phyloP scores from a whole-genome alignment of 92 coral and sea anemone species.

The Parazoanthus darwini region DNA sequence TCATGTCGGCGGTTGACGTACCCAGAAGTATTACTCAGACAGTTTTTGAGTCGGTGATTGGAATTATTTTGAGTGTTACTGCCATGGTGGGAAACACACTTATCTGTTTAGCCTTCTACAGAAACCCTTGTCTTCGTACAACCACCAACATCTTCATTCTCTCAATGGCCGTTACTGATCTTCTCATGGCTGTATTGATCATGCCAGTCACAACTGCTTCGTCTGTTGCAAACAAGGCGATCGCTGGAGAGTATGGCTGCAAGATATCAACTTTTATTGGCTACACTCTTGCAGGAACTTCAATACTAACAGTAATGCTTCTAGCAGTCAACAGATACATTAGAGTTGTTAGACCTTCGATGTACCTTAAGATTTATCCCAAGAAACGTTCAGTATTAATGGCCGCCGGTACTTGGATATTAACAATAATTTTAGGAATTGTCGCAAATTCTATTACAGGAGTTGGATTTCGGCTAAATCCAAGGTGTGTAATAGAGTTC shows the following conservation, averaged over 20 bases:
- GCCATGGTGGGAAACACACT: background rate
- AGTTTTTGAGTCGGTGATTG: background rate
- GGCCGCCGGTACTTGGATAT: background rate
- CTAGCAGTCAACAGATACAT: background rate
- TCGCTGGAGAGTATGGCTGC: background rate
- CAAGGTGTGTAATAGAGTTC: background rate
- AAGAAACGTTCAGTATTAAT: background rate
- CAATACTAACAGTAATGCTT: background rate
- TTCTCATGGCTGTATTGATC: background rate
- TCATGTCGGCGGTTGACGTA: background rate
- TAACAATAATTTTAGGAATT: background rate
- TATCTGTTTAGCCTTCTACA: background rate
- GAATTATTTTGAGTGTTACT: background rate
- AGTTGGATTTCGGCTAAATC: background rate
- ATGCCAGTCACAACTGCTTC: background rate
- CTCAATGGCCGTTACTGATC: background rate
- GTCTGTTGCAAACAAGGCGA: background rate
- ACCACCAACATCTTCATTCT: background rate
- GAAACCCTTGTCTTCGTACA: background rate
- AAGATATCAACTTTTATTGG: background rate
- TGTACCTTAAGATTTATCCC: background rate
- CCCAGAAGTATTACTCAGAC: background rate
- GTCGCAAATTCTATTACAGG: background rate
- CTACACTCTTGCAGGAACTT: background rate
- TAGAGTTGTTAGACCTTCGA: conserved; percentile 2